Conservation (phyloP, 2,797 vertebrate species). For the Glyptemys insculpta region DNA sequence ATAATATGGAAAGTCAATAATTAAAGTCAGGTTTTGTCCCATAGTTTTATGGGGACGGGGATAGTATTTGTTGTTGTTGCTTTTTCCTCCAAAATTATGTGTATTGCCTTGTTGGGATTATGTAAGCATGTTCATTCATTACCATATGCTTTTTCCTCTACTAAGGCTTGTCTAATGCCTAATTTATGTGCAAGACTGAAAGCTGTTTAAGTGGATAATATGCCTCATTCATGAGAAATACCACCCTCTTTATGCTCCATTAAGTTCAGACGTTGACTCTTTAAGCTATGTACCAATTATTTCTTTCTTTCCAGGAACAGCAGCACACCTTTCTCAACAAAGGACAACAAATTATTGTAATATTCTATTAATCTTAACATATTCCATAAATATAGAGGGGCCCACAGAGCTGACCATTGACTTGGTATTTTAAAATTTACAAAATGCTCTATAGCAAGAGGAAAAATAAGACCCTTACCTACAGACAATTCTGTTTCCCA, state of each 20-base stretch:
- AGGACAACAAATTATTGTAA: conserved; percentile 70
- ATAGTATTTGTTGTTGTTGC: conserved; percentile 32
- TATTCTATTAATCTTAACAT: conserved; percentile 66
- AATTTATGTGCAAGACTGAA: conserved; percentile 73
- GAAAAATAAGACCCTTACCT: conserved; percentile 11
- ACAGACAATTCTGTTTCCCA: neutral
- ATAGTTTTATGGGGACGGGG: conserved; percentile 28
- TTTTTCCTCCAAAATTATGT: conserved; percentile 38
- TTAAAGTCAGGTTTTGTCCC: conserved; percentile 67
- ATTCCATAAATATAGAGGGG: conserved; percentile 40
- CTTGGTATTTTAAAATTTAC: conserved; percentile 48
- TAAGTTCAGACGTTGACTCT: conserved; percentile 74
- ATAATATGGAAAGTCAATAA: conserved; percentile 67
- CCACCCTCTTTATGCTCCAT: conserved; percentile 74
- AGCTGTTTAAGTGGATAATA: conserved; percentile 79
- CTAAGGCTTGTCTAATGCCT: conserved; percentile 61
- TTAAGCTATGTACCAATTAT: conserved; percentile 74
- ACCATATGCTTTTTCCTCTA: conserved; percentile 59
- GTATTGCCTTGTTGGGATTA: conserved; percentile 70
- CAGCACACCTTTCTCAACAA: conserved; percentile 55
- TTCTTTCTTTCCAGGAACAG: conserved; percentile 75
- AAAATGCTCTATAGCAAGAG: conserved; percentile 15
- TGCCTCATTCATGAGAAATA: conserved; percentile 72
- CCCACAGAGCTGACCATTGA: conserved; percentile 47
- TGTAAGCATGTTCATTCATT: conserved; percentile 73